These are phyloP conservation scores for Megastigmus dorsalis DNA, from an alignment of 2,888 invertebrate species.

Conservation along the genomic window DNA sequence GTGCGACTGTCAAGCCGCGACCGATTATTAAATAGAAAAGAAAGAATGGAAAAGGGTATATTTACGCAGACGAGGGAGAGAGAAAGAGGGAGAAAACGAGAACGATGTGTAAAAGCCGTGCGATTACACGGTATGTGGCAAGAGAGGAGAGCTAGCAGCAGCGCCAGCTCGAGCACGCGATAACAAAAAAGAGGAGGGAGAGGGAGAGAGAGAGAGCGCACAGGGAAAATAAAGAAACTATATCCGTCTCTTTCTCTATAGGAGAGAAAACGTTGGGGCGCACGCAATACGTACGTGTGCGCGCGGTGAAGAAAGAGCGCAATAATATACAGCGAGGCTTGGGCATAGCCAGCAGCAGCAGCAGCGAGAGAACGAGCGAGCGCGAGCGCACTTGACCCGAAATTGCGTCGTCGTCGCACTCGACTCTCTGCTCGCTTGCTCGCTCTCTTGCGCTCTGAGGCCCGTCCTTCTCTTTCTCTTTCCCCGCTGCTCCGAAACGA, in stretches of 20 bases:
- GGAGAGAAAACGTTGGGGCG: background rate
- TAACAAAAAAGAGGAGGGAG: no score
- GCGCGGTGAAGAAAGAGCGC: conserved; percentile 24
- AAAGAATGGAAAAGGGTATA: no score
- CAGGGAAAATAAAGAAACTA: no score
- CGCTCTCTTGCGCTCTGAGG: background rate
- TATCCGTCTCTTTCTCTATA: no score
- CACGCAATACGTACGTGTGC: conserved; percentile 4
- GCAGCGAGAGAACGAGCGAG: no score
- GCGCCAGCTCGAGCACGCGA: no score
- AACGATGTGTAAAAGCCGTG: no score
- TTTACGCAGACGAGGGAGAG: background rate
- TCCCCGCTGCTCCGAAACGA: background rate
- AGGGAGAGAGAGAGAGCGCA: no score
- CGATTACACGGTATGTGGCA: conserved; percentile 9
- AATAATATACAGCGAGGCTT: no score
- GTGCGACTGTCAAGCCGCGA: no score
- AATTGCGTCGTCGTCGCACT: conserved; percentile 21
- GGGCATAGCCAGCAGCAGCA: no score
- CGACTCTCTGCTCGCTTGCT: background rate
- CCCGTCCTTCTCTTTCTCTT: background rate
- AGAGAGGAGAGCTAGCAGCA: background rate
- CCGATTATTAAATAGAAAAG: background rate
- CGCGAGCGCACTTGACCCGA: conserved; percentile 48
- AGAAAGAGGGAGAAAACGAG: background rate